phyloP scores from a whole-genome alignment of 2,797 vertebrate species.

The Margarornis squamiger region DNA sequence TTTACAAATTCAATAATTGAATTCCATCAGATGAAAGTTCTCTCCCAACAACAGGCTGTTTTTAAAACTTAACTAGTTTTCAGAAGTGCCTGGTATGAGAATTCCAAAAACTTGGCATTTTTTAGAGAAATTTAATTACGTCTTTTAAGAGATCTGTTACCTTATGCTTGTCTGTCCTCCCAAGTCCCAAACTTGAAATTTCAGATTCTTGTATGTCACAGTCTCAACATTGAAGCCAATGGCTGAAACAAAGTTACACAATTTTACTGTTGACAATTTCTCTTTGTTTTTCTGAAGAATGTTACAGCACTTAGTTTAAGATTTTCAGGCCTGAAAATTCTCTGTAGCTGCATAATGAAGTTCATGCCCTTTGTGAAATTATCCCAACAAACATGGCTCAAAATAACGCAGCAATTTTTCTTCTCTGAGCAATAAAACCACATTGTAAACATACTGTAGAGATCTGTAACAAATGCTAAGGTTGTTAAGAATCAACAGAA shows the following conservation, averaged over 20 bases:
- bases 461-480: not conserved
- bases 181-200: constrained; percentile 98
- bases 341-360: not conserved
- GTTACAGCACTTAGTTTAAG: not conserved
- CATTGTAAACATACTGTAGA: not conserved
- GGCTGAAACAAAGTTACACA: constrained; percentile 81
- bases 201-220: constrained; percentile 94
- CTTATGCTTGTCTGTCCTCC: constrained; percentile 98
- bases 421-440: not conserved
- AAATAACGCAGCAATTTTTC: not conserved
- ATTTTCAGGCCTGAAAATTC: not conserved
- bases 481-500: not conserved
- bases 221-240: constrained; percentile 99
- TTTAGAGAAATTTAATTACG: not conserved
- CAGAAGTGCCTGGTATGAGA: not conserved
- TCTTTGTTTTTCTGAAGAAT: not conserved
- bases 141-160: constrained; percentile 66
- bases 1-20: not conserved
- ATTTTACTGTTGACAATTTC: not conserved
- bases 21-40: not conserved
- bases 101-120: not conserved
- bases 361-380: not conserved
- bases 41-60: not conserved
- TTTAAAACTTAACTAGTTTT: not conserved
- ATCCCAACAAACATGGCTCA: not conserved